phyloP scores from a whole-genome alignment of 2,888 invertebrate species.

The Dynastes tityus region DNA sequence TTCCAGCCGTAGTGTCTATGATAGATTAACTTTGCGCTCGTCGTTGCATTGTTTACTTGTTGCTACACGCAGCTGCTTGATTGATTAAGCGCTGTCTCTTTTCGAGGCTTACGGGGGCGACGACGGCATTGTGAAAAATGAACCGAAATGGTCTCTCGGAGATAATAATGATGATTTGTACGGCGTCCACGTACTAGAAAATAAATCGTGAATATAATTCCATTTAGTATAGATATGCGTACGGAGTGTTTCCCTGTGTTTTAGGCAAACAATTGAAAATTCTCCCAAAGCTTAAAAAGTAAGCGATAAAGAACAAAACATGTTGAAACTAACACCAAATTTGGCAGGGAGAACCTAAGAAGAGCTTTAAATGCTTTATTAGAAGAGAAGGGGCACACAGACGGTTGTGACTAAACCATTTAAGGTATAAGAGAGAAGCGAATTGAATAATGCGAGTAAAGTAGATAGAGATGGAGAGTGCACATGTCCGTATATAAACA shows the following conservation, averaged over 20 bases:
- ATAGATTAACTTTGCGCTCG: constrained; percentile 17
- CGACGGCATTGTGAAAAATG: not conserved
- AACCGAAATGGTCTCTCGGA: not conserved
- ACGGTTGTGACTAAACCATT: too few relatives aligned
- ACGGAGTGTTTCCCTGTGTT: not conserved
- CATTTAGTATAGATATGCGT: not conserved
- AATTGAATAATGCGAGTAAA: too few relatives aligned
- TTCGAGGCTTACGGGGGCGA: not conserved
- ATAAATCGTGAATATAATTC: not conserved
- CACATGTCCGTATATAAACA: too few relatives aligned
- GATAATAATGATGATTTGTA: not conserved
- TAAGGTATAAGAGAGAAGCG: too few relatives aligned
- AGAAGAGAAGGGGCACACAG: too few relatives aligned
- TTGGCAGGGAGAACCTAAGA: too few relatives aligned
- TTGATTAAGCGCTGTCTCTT: constrained; percentile 10
- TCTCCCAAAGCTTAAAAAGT: too few relatives aligned
- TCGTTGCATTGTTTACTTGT: constrained; percentile 31
- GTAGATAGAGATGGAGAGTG: too few relatives aligned
- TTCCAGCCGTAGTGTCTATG: constrained; percentile 9
- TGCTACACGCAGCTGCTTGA: constrained; percentile 18
- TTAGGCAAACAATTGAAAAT: too few relatives aligned
- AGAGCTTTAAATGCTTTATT: too few relatives aligned
- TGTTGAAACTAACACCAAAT: too few relatives aligned
- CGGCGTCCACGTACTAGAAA: not conserved
- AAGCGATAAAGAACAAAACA: too few relatives aligned